These are phyloP conservation scores for Lagocephalus sceleratus DNA, from an alignment of 2,797 vertebrate species.

Conservation along the genomic window DNA sequence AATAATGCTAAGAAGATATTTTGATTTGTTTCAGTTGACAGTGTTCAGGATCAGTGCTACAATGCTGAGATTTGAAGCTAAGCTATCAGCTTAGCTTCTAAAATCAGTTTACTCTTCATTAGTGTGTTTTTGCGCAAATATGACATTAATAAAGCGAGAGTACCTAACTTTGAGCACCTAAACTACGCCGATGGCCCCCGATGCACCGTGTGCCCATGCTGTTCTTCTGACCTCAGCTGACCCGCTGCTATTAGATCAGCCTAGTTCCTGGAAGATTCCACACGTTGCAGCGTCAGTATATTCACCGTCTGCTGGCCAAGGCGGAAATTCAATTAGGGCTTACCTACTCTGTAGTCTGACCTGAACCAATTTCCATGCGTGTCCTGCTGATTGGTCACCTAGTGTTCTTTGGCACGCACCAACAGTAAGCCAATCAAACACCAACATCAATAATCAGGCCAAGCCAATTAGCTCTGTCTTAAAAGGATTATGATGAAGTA, in stretches of 20 bases:
- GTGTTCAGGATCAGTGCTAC: constrained; percentile 5
- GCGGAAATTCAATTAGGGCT: constrained; percentile 49
- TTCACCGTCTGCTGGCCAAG: constrained; percentile 28
- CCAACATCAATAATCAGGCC: constrained; percentile 16
- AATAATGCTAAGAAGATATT: not conserved
- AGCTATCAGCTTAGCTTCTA: constrained; percentile 39
- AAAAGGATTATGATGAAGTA: constrained; percentile 16
- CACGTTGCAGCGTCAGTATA: constrained; percentile 4
- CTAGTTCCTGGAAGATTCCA: constrained; percentile 25
- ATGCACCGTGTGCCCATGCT: not conserved
- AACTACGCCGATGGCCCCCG: constrained; percentile 16
- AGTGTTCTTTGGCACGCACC: not conserved
- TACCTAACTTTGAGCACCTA: not conserved
- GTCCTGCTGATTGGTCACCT: constrained; percentile 9
- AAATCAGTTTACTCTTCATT: constrained; percentile 48
- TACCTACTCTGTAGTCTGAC: constrained; percentile 17
- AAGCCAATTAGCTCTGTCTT: constrained; percentile 38
- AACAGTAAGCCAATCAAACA: constrained; percentile 46
- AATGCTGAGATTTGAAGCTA: constrained; percentile 21
- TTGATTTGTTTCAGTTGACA: not conserved
- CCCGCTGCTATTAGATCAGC: constrained; percentile 29
- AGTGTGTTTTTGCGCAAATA: not conserved
- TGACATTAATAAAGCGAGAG: no score
- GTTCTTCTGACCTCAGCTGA: constrained; percentile 13
- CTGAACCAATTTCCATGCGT: constrained; percentile 4